Base-by-base conservation (phyloP, 2,888 invertebrate species). In the Leptinotarsa peninsularis region DNA sequence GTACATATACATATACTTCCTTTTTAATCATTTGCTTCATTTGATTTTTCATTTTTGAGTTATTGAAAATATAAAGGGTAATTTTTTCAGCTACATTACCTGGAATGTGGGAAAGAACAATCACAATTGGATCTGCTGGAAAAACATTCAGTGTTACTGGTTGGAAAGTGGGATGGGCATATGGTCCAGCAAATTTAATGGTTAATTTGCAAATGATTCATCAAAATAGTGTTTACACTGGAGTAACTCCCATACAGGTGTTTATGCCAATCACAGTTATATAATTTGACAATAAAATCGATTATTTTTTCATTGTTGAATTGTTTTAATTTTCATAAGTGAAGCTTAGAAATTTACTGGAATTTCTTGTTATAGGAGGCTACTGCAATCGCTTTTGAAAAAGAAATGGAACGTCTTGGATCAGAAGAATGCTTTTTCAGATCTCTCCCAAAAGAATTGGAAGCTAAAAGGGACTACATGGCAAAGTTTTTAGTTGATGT, bases 91-190 rank as follows among this genome's bases (percentile, higher is more conserved):
- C 96, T 0, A 94, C 96, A 0, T 88, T 99, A 10, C 98, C 98
- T 0, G 98, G 90, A 18, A 99, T 99, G 99, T 99, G 97, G 95
- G 98, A 99, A 80, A 91, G 98, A 33, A 99, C 99, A 0, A 93
- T 99, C 52, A 98, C 99, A 0, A 93, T 99, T 79, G 98, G 99
- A 0, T 98, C 98, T 27, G 99, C 98, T 0, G 99, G 99, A 0
- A 99, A 99, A 91, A 97, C 98, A 1, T 98, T 99, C 90, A 97
- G 97, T 72, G 96, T 97, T 17, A 99, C 99, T 0, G 99, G 99
- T 4, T 98, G 98, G 98, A 98, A 95, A 91, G 92, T 93, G 4
- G 99, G 99, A 71, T 99, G 99, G 99, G 96, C 96, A 0, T 96
- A 98, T 87, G 98, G 95, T 0, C 98, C 98, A 0, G 91, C 92